Percentiles rank a stretch among this genome's conserved stretches.
Evolutionary conservation across 2,888 invertebrate species (phyloP).

Genomic region (Clanis bilineata): DNA sequence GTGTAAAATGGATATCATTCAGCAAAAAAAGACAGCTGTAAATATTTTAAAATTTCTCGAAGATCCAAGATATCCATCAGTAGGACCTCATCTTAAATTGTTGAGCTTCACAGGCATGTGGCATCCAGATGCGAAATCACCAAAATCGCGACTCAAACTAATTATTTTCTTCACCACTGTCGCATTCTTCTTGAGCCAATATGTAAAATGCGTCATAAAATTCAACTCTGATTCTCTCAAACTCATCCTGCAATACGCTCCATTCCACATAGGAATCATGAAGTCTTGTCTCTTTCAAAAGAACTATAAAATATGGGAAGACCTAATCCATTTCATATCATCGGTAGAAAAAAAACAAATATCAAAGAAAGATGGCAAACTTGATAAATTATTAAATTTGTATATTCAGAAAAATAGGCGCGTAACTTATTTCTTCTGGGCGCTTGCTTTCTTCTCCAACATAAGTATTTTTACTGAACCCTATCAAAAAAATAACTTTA

Average conservation of each 20-base stretch:
- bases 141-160: slow-evolving; percentile 39
- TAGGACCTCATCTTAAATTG: slow-evolving; percentile 52
- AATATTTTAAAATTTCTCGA: slow-evolving; percentile 39
- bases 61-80: slow-evolving; percentile 49
- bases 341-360: slow-evolving; percentile 45
- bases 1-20: background rate
- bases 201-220: slow-evolving; percentile 47
- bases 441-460: slow-evolving; percentile 50
- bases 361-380: slow-evolving; percentile 30
- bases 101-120: slow-evolving; percentile 48
- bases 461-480: slow-evolving; percentile 54
- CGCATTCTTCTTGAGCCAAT: slow-evolving; percentile 53
- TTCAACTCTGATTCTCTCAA: slow-evolving; percentile 42
- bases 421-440: slow-evolving; percentile 57
- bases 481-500: slow-evolving; percentile 48
- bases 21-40: too few relatives aligned
- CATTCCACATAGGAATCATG: slow-evolving; percentile 58
- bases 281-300: slow-evolving; percentile 53
- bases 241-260: slow-evolving; percentile 53
- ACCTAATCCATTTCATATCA: slow-evolving; percentile 51
- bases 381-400: slow-evolving; percentile 33
- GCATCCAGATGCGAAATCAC: slow-evolving; percentile 42
- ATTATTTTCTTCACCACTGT: slow-evolving; percentile 42
- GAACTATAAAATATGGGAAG: slow-evolving; percentile 48
- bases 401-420: slow-evolving; percentile 49